Conservation (phyloP, 2,888 invertebrate species). For the Diogma glabrata region DNA sequence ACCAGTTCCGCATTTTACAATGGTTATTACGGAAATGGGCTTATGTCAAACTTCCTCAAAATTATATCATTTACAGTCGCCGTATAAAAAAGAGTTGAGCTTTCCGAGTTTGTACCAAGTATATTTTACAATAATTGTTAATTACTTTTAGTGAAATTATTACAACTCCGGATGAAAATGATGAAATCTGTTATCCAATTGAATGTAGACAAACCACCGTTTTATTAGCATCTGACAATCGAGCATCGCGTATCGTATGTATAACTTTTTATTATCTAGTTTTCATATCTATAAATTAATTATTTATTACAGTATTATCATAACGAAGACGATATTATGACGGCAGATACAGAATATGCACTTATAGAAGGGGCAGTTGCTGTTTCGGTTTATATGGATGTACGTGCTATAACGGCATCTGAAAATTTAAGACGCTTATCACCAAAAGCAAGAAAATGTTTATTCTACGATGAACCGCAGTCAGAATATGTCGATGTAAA, state of each 20-base stretch:
- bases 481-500: conserved; percentile 27
- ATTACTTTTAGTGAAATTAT: conserved; percentile 4
- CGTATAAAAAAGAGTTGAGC: conserved; percentile 16
- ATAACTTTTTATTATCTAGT: too few species aligned
- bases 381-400: not conserved
- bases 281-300: too few species aligned
- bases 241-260: too few species aligned
- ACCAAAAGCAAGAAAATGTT: conserved; percentile 29
- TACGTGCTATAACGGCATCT: not conserved
- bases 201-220: too few species aligned
- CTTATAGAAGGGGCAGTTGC: too few species aligned
- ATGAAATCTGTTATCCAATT: not conserved
- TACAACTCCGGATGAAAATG: not conserved
- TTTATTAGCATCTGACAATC: too few species aligned
- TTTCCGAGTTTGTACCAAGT: too few species aligned
- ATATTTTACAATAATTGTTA: too few species aligned
- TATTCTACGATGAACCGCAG: conserved; percentile 28
- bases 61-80: conserved; percentile 25
- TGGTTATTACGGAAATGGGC: conserved; percentile 30
- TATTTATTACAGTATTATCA: too few species aligned
- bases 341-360: too few species aligned
- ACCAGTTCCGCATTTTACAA: conserved; percentile 18
- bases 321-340: conserved; percentile 1
- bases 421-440: conserved; percentile 21
- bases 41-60: conserved; percentile 28